Evolutionary conservation across 1,140 invertebrate genomes (phyloP).

Genomic region (Aphelenchoides avenae): DNA sequence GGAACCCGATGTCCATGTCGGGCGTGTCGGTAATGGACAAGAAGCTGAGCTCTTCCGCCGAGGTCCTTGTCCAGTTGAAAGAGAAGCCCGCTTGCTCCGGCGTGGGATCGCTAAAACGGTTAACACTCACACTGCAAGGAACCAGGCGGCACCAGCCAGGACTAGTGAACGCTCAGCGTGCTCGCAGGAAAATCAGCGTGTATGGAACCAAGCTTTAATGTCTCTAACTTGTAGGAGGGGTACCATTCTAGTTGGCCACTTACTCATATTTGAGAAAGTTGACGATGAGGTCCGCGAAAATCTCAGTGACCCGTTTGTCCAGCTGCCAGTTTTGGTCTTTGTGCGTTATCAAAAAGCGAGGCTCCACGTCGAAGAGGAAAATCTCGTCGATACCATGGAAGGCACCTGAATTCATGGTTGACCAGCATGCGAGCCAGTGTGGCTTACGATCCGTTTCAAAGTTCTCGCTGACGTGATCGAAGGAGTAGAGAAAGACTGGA

Average conservation of each 20-base stretch:
- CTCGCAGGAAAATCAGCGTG: too few species aligned
- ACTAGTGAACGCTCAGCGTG: too few species aligned
- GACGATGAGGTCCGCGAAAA: slow-evolving; percentile 55
- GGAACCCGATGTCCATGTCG: slow-evolving; percentile 44
- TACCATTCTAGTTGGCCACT: too few species aligned
- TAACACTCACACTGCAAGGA: too few species aligned
- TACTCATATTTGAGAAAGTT: slow-evolving; percentile 51
- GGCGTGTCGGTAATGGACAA: slow-evolving; percentile 58
- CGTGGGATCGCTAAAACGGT: slow-evolving; percentile 49
- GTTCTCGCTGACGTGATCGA: slow-evolving; percentile 58
- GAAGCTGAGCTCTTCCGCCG: slow-evolving; percentile 46
- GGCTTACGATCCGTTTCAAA: slow-evolving; percentile 54
- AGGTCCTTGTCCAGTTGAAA: slow-evolving; percentile 55
- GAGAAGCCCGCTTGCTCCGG: slow-evolving; percentile 50
- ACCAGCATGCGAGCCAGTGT: neutral
- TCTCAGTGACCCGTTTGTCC: slow-evolving; percentile 55
- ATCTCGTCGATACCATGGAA: slow-evolving; percentile 58
- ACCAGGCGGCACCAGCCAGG: too few species aligned
- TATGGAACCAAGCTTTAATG: too few species aligned
- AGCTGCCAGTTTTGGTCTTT: slow-evolving; percentile 58
- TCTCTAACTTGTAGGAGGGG: too few species aligned
- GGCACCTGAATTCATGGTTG: slow-evolving; percentile 37
- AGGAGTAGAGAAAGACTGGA: slow-evolving; percentile 58
- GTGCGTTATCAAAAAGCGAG: slow-evolving; percentile 48
- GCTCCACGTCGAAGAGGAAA: slow-evolving; percentile 58